Percentiles rank a stretch among this genome's conserved stretches.
These are phyloP conservation scores for Troides helena DNA, from an alignment of 2,888 invertebrate species.

Conservation along the genomic window DNA sequence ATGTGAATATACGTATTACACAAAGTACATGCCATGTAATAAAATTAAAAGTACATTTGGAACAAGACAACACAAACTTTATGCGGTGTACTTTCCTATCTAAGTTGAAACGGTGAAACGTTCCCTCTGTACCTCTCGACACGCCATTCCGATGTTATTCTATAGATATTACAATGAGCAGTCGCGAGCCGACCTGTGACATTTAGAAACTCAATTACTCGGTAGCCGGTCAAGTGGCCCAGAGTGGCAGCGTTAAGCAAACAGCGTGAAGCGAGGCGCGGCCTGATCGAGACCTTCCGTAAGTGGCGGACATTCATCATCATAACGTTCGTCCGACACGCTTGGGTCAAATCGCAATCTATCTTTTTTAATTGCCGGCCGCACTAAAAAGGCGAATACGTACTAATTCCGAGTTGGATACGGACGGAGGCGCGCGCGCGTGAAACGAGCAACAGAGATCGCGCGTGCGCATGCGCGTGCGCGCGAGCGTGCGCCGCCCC, in stretches of 20 bases:
- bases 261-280: conserved; percentile 57
- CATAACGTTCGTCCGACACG: conserved; percentile 73
- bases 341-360: conserved; percentile 77
- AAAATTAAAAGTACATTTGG: neutral
- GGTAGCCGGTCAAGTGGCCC: conserved; percentile 57
- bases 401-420: conserved; percentile 62
- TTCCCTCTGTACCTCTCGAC: conserved; percentile 13
- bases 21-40: neutral
- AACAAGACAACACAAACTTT: neutral
- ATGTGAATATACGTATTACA: too few species aligned
- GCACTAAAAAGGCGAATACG: conserved; percentile 63
- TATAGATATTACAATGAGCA: conserved; percentile 21
- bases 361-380: conserved; percentile 76
- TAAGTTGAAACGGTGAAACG: conserved; percentile 11
- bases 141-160: conserved; percentile 13
- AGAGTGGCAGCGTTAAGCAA: conserved; percentile 59
- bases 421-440: conserved; percentile 65
- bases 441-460: conserved; percentile 63
- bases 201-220: conserved; percentile 65
- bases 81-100: neutral
- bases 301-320: conserved; percentile 71
- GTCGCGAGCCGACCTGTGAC: conserved; percentile 35
- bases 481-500: neutral
- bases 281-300: conserved; percentile 69
- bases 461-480: conserved; percentile 43